A percentile compares a stretch with the other conserved stretches of the same genome.
phyloP scores from a whole-genome alignment of 2,113 vertebrate species.

The Coregonus clupeaformis region DNA sequence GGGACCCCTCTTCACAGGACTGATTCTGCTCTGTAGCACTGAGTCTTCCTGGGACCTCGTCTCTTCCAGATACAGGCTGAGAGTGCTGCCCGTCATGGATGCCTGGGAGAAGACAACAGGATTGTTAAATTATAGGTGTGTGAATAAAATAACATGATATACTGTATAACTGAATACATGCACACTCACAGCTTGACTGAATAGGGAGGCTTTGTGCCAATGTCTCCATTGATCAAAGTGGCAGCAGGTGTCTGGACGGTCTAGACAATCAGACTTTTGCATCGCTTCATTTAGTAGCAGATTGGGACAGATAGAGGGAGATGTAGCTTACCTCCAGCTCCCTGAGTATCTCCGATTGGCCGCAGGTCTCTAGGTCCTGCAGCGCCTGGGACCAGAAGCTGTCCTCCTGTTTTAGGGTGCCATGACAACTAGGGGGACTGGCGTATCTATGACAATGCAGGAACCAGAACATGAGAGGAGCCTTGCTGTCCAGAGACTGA shows the following conservation, averaged over 20 bases:
- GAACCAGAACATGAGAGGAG: conserved; percentile 73
- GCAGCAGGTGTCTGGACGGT: conserved; percentile 46
- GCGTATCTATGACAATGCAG: conserved; percentile 93
- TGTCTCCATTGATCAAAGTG: conserved; percentile 24
- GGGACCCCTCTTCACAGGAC: conserved; percentile 67
- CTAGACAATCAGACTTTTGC: conserved; percentile 41
- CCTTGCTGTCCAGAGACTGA: conserved; percentile 51
- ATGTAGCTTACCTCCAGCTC: conserved; percentile 89
- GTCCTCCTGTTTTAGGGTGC: conserved; percentile 81
- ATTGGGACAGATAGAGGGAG: conserved; percentile 46
- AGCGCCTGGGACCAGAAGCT: conserved; percentile 96
- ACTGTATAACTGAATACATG: background rate
- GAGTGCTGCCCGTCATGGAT: conserved; percentile 87
- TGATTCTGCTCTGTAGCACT: conserved; percentile 65
- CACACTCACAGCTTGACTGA: conserved; percentile 27
- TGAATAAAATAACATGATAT: background rate
- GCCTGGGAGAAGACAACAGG: conserved; percentile 72
- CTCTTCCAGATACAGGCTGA: conserved; percentile 83
- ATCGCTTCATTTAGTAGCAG: conserved; percentile 51
- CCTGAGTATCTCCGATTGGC: conserved; percentile 95
- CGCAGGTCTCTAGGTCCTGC: conserved; percentile 96
- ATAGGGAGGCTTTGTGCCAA: conserved; percentile 26
- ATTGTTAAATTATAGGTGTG: background rate
- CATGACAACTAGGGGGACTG: conserved; percentile 80
- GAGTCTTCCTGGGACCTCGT: conserved; percentile 76